Conservation (phyloP, 2,888 invertebrate genomes). For the Cheilosia soror region DNA sequence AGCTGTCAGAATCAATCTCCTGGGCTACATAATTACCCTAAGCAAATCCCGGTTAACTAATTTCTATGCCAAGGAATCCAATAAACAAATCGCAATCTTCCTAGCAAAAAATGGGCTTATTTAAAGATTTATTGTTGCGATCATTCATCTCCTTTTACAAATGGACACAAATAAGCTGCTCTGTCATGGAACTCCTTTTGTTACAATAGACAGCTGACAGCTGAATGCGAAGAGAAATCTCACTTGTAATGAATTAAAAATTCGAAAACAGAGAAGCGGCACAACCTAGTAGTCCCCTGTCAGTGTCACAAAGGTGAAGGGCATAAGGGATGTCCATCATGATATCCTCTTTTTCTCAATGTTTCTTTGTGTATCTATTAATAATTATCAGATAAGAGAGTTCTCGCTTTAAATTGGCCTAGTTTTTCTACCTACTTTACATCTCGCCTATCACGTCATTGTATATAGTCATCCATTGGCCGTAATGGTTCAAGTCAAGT, state of each 20-base stretch:
- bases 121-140: slow-evolving; percentile 21
- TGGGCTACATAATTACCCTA: background rate
- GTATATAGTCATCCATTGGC: slow-evolving; percentile 19
- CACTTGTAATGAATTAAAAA: background rate
- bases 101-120: slow-evolving; percentile 16
- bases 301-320: slow-evolving; percentile 57
- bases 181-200: slow-evolving; percentile 17
- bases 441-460: background rate
- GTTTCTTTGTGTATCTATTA: slow-evolving; percentile 42
- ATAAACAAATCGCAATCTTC: slow-evolving; percentile 34
- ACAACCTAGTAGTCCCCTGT: slow-evolving; percentile 21
- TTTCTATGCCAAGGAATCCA: slow-evolving; percentile 2
- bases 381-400: slow-evolving; percentile 60
- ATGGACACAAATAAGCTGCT: slow-evolving; percentile 24
- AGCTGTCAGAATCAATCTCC: slow-evolving; percentile 24
- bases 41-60: slow-evolving; percentile 24
- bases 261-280: background rate
- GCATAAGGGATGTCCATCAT: slow-evolving; percentile 25
- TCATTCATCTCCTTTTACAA: slow-evolving; percentile 33
- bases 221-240: background rate
- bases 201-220: slow-evolving; percentile 41
- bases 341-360: background rate
- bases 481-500: slow-evolving; percentile 28
- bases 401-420: slow-evolving; percentile 62
- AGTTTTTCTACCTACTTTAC: slow-evolving; percentile 17